Conservation (phyloP, 1,140 invertebrate species). For the Nomia melanderi region DNA sequence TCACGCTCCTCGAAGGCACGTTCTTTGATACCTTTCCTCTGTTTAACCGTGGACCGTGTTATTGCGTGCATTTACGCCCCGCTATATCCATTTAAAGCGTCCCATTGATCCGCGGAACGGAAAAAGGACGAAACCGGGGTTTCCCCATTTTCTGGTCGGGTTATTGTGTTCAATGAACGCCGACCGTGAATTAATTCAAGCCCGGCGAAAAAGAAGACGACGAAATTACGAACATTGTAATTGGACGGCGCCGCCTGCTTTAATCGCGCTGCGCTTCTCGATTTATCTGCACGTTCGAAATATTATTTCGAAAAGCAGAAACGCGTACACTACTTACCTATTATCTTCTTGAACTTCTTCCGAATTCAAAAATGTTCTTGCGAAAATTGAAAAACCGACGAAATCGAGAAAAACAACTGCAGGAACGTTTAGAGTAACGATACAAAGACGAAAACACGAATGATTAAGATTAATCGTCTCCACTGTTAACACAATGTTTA, state of each 20-base stretch:
- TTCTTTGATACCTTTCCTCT: neutral
- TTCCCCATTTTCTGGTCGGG: conserved; percentile 1
- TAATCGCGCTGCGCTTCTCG: neutral
- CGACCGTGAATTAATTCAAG: conserved; percentile 5
- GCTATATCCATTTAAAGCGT: neutral
- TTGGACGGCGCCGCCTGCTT: conserved; percentile 4
- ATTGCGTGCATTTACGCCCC: neutral
- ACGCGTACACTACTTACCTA: too few species aligned
- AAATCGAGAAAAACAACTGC: too few species aligned
- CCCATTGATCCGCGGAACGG: neutral
- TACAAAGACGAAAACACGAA: too few species aligned
- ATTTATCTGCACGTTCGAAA: too few species aligned
- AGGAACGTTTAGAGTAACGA: too few species aligned
- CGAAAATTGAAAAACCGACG: too few species aligned
- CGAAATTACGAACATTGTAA: conserved; percentile 22
- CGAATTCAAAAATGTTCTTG: too few species aligned
- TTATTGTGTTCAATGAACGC: neutral
- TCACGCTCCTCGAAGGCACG: neutral
- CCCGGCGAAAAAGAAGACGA: conserved; percentile 1
- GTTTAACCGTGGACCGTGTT: neutral
- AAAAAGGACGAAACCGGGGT: neutral
- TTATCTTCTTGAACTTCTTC: too few species aligned
- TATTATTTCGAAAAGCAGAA: too few species aligned
- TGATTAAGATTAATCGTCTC: too few species aligned
- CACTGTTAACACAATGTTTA: too few species aligned